Percentiles rank a stretch among this genome's conserved stretches.
These are phyloP conservation scores for Xiphophorus maculatus DNA, from an alignment of 2,113 vertebrate species.

Conservation along the genomic window DNA sequence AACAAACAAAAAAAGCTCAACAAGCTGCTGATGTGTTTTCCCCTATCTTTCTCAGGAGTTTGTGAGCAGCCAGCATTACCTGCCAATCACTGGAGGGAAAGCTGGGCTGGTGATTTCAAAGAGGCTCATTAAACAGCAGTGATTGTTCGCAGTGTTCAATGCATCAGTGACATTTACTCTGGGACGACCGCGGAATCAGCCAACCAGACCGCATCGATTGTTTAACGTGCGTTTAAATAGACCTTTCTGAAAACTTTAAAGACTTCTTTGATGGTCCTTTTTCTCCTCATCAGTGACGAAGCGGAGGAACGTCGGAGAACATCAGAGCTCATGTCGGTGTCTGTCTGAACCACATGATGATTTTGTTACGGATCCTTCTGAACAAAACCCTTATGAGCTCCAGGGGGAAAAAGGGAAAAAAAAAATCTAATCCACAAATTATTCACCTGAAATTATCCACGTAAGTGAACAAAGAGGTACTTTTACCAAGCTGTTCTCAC, in stretches of 20 bases:
- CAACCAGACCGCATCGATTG: not conserved
- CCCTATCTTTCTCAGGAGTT: not conserved
- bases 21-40: not conserved
- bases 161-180: slow-evolving; percentile 3
- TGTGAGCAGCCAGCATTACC: not conserved
- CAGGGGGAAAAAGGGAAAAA: not conserved
- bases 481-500: not conserved
- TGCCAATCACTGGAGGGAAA: slow-evolving; percentile 7
- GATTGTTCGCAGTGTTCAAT: slow-evolving; percentile 1
- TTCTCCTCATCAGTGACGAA: not conserved
- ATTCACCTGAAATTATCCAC: not conserved
- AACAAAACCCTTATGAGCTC: not conserved
- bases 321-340: not conserved
- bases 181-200: not conserved
- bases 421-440: not conserved
- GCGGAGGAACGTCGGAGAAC: not conserved
- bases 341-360: not conserved
- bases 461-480: not conserved
- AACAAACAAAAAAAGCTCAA: no score
- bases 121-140: slow-evolving; percentile 18
- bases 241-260: not conserved
- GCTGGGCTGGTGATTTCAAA: not conserved
- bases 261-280: not conserved
- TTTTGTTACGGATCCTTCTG: not conserved
- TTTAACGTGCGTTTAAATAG: not conserved